These are phyloP conservation scores for Orchesella flavescens DNA, from an alignment of 2,888 invertebrate species.

Conservation along the genomic window DNA sequence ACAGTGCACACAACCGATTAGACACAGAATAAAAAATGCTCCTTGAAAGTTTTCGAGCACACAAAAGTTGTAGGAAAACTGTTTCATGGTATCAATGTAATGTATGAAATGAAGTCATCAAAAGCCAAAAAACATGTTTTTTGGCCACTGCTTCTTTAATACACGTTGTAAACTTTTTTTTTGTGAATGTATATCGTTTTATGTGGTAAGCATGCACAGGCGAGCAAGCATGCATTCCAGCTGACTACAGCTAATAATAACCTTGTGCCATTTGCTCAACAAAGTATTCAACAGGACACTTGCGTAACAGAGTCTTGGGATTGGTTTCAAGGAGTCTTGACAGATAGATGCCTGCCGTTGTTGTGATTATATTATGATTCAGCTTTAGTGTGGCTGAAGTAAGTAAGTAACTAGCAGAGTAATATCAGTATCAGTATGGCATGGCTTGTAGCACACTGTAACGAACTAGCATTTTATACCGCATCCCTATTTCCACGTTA, in stretches of 20 bases:
- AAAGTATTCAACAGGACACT: slow-evolving; percentile 63
- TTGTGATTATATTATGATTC: slow-evolving; percentile 22
- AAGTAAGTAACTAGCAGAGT: no score
- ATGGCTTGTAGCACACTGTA: no score
- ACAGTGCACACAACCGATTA: neutral
- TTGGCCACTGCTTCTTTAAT: slow-evolving; percentile 14
- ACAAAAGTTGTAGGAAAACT: slow-evolving; percentile 55
- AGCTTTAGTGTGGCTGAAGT: neutral
- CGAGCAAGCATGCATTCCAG: slow-evolving; percentile 63
- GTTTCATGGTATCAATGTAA: slow-evolving; percentile 32
- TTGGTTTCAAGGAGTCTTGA: slow-evolving; percentile 66
- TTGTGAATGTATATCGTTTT: neutral
- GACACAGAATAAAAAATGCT: slow-evolving; percentile 12
- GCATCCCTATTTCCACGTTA: neutral
- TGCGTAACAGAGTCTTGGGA: slow-evolving; percentile 61
- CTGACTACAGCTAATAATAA: slow-evolving; percentile 67
- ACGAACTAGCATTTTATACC: no score
- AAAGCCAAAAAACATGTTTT: slow-evolving; percentile 32
- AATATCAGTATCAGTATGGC: no score
- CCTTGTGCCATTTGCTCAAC: slow-evolving; percentile 67
- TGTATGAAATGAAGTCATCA: slow-evolving; percentile 28
- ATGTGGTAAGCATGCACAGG: neutral
- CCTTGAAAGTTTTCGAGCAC: slow-evolving; percentile 63
- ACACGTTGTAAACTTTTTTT: neutral
- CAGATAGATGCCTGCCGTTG: slow-evolving; percentile 44